These are phyloP conservation scores for Rhabditoides inermis DNA, from an alignment of 2,888 invertebrate species.

Conservation along the genomic window DNA sequence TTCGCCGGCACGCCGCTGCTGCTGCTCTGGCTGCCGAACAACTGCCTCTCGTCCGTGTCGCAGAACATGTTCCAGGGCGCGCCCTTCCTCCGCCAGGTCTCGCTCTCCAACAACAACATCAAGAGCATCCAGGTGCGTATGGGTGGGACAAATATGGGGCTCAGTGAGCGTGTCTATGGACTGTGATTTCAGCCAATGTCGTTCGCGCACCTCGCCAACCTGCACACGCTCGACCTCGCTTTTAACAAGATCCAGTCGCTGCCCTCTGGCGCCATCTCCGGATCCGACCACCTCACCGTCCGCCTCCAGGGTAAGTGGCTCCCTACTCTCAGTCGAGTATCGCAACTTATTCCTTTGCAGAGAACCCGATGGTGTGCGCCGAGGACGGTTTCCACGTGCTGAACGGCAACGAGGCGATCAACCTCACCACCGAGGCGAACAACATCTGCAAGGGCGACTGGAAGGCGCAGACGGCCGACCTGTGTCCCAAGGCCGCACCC, in stretches of 20 bases:
- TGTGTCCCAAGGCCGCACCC: conserved; percentile 39
- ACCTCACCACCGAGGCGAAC: conserved; percentile 48
- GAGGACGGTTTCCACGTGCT: conserved; percentile 52
- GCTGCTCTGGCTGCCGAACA: conserved; percentile 50
- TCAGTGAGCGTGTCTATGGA: neutral
- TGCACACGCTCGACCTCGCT: conserved; percentile 78
- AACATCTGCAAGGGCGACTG: conserved; percentile 43
- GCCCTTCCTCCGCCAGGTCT: conserved; percentile 50
- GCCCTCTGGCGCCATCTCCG: conserved; percentile 39
- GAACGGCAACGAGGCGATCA: conserved; percentile 50
- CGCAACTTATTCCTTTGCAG: conserved; percentile 21
- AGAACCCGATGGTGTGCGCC: conserved; percentile 52
- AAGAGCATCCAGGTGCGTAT: conserved; percentile 34
- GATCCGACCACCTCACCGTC: conserved; percentile 44
- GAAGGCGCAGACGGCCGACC: conserved; percentile 25
- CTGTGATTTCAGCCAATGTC: conserved; percentile 34
- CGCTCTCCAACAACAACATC: conserved; percentile 51
- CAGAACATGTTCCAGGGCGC: conserved; percentile 49
- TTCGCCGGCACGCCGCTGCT: conserved; percentile 51
- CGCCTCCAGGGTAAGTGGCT: conserved; percentile 40
- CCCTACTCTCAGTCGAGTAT: neutral
- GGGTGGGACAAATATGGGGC: neutral
- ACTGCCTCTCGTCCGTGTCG: conserved; percentile 43
- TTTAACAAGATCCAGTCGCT: conserved; percentile 62
- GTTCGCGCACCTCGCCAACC: conserved; percentile 75